phyloP scores from a whole-genome alignment of 2,888 invertebrate species.

The Vanessa cardui region DNA sequence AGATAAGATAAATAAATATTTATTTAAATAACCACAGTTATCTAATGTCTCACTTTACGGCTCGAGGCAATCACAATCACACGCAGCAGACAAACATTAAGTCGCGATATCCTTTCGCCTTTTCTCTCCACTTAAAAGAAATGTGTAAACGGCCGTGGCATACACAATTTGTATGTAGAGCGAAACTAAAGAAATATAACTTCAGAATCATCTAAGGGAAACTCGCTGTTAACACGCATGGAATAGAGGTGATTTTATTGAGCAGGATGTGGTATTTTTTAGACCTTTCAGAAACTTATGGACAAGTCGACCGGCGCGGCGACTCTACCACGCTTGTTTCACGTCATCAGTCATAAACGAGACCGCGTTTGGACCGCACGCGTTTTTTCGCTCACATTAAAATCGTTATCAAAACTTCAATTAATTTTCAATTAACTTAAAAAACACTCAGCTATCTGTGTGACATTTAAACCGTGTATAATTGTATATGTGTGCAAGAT shows the following conservation, averaged over 20 bases:
- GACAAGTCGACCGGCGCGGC: slow-evolving; percentile 53
- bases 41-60: slow-evolving; percentile 21
- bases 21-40: slow-evolving; percentile 9
- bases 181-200: slow-evolving; percentile 49
- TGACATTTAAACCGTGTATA: slow-evolving; percentile 19
- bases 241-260: slow-evolving; percentile 31
- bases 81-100: slow-evolving; percentile 47
- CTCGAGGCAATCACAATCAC: slow-evolving; percentile 36
- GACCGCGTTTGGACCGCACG: slow-evolving; percentile 50
- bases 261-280: slow-evolving; percentile 40
- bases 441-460: slow-evolving; percentile 30
- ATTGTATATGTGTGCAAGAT: slow-evolving; percentile 27
- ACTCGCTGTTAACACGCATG: slow-evolving; percentile 6
- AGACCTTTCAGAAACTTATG: slow-evolving; percentile 46
- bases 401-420: slow-evolving; percentile 32
- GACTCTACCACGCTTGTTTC: slow-evolving; percentile 48
- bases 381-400: slow-evolving; percentile 3
- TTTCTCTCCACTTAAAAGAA: slow-evolving; percentile 73
- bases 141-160: slow-evolving; percentile 73
- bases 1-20: background rate
- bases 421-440: slow-evolving; percentile 35
- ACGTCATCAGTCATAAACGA: slow-evolving; percentile 64
- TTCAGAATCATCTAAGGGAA: background rate
- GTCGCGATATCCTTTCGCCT: slow-evolving; percentile 73
- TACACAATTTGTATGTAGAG: slow-evolving; percentile 66